Evolutionary conservation across 2,888 invertebrate species (phyloP).

Genomic region (Agrochola litura): DNA sequence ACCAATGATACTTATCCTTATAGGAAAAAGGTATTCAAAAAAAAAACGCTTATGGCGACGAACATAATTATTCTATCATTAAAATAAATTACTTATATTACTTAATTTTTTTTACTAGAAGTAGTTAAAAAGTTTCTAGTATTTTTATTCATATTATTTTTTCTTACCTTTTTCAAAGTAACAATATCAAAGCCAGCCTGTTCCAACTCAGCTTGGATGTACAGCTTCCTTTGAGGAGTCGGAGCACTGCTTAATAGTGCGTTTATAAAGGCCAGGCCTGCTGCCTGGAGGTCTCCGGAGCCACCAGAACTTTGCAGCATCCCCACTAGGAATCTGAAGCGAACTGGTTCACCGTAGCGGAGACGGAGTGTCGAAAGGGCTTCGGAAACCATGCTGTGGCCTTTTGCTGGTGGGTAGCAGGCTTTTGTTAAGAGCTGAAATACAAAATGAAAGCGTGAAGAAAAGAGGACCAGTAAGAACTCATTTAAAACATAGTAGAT

Average conservation of each 20-base stretch:
- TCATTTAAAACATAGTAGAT: background rate
- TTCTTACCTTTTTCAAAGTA: conserved; percentile 90
- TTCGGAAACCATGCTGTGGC: conserved; percentile 96
- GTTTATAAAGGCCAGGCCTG: conserved; percentile 96
- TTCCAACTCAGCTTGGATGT: conserved; percentile 96
- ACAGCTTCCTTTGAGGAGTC: conserved; percentile 94
- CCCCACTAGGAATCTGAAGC: conserved; percentile 97
- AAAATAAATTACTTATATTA: no score
- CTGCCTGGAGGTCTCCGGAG: conserved; percentile 93
- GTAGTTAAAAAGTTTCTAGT: no score
- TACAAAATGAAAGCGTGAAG: background rate
- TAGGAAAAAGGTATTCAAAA: background rate
- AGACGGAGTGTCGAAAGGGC: conserved; percentile 96
- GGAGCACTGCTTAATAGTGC: conserved; percentile 95
- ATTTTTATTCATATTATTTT: no score
- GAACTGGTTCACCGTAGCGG: conserved; percentile 97
- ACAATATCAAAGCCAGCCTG: conserved; percentile 94
- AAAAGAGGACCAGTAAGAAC: background rate
- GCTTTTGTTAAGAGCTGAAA: conserved; percentile 95
- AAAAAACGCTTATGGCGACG: background rate
- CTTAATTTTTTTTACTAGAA: no score
- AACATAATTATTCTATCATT: no score
- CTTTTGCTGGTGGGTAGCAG: conserved; percentile 93
- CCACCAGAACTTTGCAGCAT: conserved; percentile 95
- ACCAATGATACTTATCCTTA: background rate